Evolutionary conservation across 2,797 vertebrate genomes (phyloP).

Genomic region (Champsocephalus gunnari): DNA sequence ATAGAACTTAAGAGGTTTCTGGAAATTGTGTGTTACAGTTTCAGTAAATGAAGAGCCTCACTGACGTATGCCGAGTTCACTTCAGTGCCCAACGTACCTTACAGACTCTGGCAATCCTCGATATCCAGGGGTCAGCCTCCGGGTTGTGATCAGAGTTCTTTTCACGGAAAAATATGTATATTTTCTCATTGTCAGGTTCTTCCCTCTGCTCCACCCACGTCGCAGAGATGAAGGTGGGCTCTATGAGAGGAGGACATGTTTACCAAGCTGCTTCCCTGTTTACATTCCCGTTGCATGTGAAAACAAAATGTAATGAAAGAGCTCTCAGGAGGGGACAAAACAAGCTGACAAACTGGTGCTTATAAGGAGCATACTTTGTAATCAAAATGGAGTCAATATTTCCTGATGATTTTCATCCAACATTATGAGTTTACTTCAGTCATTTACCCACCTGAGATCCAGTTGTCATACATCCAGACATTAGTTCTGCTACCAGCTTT

Average conservation of each 20-base stretch:
- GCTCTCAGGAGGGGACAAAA: background rate
- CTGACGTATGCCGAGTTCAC: background rate
- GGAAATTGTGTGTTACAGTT: background rate
- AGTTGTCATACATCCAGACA: constrained; percentile 84
- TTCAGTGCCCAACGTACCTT: constrained; percentile 73
- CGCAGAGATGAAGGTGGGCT: constrained; percentile 83
- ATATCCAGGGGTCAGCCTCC: constrained; percentile 85
- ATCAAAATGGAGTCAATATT: background rate
- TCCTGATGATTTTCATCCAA: background rate
- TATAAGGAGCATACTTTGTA: background rate
- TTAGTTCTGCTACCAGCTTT: constrained; percentile 69
- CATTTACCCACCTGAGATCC: constrained; percentile 79
- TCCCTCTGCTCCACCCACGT: constrained; percentile 73
- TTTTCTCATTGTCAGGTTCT: constrained; percentile 83
- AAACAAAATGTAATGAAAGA: background rate
- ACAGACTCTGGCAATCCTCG: constrained; percentile 84
- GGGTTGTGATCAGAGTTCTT: constrained; percentile 81
- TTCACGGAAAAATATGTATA: constrained; percentile 86
- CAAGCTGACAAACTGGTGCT: background rate
- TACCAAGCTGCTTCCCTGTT: background rate
- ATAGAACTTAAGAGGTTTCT: background rate
- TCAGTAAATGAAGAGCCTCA: background rate
- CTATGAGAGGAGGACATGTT: constrained; percentile 56
- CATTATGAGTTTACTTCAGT: background rate
- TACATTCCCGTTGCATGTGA: background rate